Percentiles rank a stretch among this genome's conserved stretches.
Evolutionary conservation across 1,140 invertebrate genomes (phyloP).

Genomic region (Tetragonula clypearis): DNA sequence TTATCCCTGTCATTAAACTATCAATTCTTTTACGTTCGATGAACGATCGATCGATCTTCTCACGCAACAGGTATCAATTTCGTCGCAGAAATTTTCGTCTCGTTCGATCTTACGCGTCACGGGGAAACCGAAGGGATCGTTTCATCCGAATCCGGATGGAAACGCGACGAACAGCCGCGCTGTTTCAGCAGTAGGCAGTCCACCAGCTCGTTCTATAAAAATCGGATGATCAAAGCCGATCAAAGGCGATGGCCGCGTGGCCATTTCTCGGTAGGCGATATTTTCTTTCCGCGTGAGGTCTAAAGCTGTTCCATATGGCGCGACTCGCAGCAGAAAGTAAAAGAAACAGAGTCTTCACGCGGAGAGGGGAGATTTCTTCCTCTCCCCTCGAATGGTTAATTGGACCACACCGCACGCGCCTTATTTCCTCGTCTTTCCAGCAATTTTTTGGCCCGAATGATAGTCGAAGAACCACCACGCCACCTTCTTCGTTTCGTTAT

Average conservation of each 20-base stretch:
- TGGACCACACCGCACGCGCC: slow-evolving; percentile 53
- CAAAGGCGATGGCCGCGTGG: slow-evolving; percentile 11
- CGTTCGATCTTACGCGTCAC: not conserved
- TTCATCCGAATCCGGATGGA: not conserved
- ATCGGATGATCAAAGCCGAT: slow-evolving; percentile 70
- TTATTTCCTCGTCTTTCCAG: slow-evolving; percentile 51
- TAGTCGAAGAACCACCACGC: slow-evolving; percentile 23
- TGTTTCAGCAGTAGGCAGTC: slow-evolving; percentile 34
- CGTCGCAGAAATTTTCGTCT: not conserved
- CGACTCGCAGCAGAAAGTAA: not conserved
- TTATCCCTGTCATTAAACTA: not conserved
- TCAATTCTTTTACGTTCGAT: not conserved
- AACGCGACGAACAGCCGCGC: slow-evolving; percentile 57
- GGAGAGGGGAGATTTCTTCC: not conserved
- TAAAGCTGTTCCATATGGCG: slow-evolving; percentile 65
- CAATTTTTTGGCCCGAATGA: slow-evolving; percentile 34
- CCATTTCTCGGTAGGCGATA: slow-evolving; percentile 50
- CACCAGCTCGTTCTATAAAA: slow-evolving; percentile 62
- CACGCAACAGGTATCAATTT: no score
- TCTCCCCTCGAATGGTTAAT: slow-evolving; percentile 35
- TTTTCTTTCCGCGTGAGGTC: slow-evolving; percentile 61
- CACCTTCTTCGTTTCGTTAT: slow-evolving; percentile 19
- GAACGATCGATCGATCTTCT: not conserved
- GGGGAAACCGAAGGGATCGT: not conserved
- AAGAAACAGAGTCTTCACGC: not conserved